These are phyloP conservation scores for Meteorus cinctellus DNA, from an alignment of 2,888 invertebrate species.

Conservation along the genomic window DNA sequence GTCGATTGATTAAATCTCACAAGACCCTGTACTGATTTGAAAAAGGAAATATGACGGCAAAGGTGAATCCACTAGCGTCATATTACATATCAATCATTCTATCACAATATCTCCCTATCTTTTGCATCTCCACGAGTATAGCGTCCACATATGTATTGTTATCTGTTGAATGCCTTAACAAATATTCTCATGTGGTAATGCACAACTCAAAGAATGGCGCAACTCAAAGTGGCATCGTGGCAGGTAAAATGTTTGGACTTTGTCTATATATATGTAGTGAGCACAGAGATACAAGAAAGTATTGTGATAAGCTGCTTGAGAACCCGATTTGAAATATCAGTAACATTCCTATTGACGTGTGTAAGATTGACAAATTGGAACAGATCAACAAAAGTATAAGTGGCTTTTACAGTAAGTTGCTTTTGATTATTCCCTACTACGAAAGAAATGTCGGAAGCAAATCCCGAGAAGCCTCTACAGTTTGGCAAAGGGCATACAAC, in stretches of 20 bases:
- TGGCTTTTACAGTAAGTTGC: too few relatives aligned
- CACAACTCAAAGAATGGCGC: slow-evolving; percentile 3
- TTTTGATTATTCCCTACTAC: too few relatives aligned
- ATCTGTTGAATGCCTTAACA: neutral
- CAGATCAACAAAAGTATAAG: too few relatives aligned
- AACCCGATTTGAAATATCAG: neutral
- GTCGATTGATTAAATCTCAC: neutral
- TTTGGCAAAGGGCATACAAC: slow-evolving; percentile 10
- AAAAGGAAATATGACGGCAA: neutral
- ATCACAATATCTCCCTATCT: too few relatives aligned
- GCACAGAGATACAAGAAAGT: neutral
- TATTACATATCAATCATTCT: too few relatives aligned
- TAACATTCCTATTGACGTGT: neutral
- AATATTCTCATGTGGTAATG: neutral
- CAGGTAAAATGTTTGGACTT: slow-evolving; percentile 41
- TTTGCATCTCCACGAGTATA: neutral
- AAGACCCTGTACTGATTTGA: neutral
- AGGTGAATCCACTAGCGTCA: neutral
- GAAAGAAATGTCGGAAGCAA: neutral
- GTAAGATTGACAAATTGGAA: too few relatives aligned
- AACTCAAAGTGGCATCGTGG: slow-evolving; percentile 40
- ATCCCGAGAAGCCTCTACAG: slow-evolving; percentile 9
- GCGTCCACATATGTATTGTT: neutral
- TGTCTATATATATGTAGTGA: slow-evolving; percentile 31
- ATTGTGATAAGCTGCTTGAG: neutral